Base-by-base conservation (phyloP, 2,888 invertebrate genomes). In the Incurvaria masculella region DNA sequence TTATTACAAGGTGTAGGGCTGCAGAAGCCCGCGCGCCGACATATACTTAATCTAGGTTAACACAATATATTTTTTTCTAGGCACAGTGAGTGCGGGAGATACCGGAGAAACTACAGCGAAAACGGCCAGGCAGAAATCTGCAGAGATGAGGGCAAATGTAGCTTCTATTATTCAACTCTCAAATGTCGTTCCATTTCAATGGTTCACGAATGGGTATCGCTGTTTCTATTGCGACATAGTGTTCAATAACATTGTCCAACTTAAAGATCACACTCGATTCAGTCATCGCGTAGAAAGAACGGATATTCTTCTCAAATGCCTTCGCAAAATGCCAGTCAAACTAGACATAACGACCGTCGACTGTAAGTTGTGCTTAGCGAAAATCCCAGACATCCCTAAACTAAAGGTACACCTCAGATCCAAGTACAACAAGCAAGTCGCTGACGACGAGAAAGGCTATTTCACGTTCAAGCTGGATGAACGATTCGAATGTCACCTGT, bases 131-230 rank as follows among this genome's bases (percentile, higher is more conserved):
- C n/a, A n/a, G n/a, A n/a, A n/a, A n/a, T n/a, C n/a, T n/a, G n/a
- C n/a, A n/a, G n/a, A n/a, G n/a, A n/a, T n/a, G 23, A 23, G 23
- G 23, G 23, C 23, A 4, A 23, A 23, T 23, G 23, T 23, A 0
- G 56, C 64, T 0, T 59, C 60, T 0, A 56, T 74, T 14, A 66
- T 74, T 0, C 69, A 72, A 42, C 66, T 65, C 46, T 72, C 74
- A 0, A 73, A 60, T 41, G 69, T 66, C 0, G 72, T 73, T 39
- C 74, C 74, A 0, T 75, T 75, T 51, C 65, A 65, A 27, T 68
- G 68, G 0, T 67, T 68, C 0, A 72, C 68, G 51, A 72, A 72
- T 45, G 70, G 72, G 42, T 69, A 65, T 50, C 62, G 61, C 51
- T 70, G 70, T 44, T 62, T 69, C 1, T 75, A 69, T 52, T 75